Evolutionary conservation across 2,888 invertebrate species (phyloP), one percentile per base, ranked within the genome.

Genomic region (Rhagophthalmus giganteus): DNA sequence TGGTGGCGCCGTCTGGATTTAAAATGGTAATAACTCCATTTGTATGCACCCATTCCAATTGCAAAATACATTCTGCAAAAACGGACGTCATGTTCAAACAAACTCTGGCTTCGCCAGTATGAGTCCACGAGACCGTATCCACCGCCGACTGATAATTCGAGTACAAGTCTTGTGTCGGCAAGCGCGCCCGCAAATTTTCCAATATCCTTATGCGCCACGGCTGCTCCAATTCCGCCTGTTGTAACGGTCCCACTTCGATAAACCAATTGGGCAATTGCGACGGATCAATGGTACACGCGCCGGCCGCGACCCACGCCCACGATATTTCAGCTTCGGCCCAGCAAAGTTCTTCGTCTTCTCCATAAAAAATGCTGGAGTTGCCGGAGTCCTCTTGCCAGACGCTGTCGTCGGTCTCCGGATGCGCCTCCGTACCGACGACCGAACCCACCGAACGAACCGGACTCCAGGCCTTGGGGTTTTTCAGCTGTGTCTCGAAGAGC

Each of bases 391-490:
- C 90, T 78, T 88, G 87, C 73, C 89, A 90, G 6, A 89, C 85
- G 66, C 87, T 84, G 38, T 88, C 88, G 69, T 90, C 90, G 57
- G 88, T 87, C 69, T 90, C 90, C 2, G 90, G 89, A 71, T 90
- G 88, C n/a, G 87, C 90, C 74, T 91, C 90, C 65, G 87, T 87
- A 1, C 89, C 90, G 1, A 85, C 85, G 35, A 90, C 86, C 13
- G 90, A 90, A 6, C 91, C 91, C 5, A 90, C 90, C 67, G 90
- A 90, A 57, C 89, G 81, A n/a, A 90, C 88, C 10, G 91, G 91
- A 66, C 90, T 90, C 90, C 91, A 90, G 15, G 90, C 90, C 65
- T 88, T 81, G 11, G 88, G 88, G 74, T 89, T 88, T 64, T 85
- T 86, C n/a, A 86, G 74, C 58, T 85, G 85, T 2, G 83, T 83